Percentiles rank a stretch among this genome's conserved stretches.
These are phyloP conservation scores for Tachina lurida DNA, from an alignment of 2,888 invertebrate species.

Conservation along the genomic window DNA sequence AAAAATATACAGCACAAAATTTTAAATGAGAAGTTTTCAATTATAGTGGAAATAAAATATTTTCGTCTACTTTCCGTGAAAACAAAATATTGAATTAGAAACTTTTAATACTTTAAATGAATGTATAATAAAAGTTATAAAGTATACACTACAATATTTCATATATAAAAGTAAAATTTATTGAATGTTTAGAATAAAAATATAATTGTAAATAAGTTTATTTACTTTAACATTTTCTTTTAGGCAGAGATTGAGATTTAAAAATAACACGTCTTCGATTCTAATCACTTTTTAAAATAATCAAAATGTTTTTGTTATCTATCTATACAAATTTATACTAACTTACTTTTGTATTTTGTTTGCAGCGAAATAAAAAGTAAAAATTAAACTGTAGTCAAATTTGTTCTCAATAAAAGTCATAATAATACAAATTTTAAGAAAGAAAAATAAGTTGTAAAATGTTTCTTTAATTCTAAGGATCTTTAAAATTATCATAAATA, in stretches of 20 bases:
- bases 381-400: slow-evolving; percentile 12
- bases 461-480: too few species aligned
- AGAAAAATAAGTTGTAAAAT: neutral
- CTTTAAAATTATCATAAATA: neutral
- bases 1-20: slow-evolving; percentile 33
- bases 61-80: slow-evolving; percentile 20
- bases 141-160: slow-evolving; percentile 18
- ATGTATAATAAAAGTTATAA: slow-evolving; percentile 22
- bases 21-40: neutral
- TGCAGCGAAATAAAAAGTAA: neutral
- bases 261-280: neutral
- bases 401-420: slow-evolving; percentile 48
- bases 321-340: slow-evolving; percentile 7
- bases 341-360: neutral
- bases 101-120: slow-evolving; percentile 33
- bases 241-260: neutral
- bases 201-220: slow-evolving; percentile 20
- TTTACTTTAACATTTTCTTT: neutral
- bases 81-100: neutral
- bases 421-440: neutral
- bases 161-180: slow-evolving; percentile 15
- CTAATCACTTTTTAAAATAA: neutral
- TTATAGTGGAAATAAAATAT: neutral
- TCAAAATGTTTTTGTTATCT: slow-evolving; percentile 19
- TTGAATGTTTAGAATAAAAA: slow-evolving; percentile 49